Evolutionary conservation across 2,888 invertebrate genomes (phyloP), one percentile per base, ranked within the genome.

Genomic region (Subacronicta megacephala): DNA sequence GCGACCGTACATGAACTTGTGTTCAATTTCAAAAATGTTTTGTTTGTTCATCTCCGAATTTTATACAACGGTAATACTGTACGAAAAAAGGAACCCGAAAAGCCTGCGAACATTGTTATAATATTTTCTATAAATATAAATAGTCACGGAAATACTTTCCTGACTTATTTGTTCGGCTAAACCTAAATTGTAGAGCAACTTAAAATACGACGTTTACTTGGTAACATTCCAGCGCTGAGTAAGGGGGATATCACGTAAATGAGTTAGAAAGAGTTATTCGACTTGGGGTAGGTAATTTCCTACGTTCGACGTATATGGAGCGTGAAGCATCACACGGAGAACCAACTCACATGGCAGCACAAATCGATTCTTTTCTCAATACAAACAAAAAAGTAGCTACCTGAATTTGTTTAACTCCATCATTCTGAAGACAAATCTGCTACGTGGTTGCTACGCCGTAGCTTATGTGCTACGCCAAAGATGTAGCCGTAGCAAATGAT

Each of bases 231-330:
- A 63, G 60, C 74, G 68, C 49, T 57, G 59, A 72, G 74, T 80
- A 77, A 81, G 76, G 68, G 74, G 68, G 73, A 80, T 78, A 78
- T 81, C 79, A 80, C 65, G 69, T 77, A 78, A 84, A 85, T 82
- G 81, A 83, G 84, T 83, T 79, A 82, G 80, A 78, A 82, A 83
- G 83, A 83, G 81, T 85, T 84, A 85, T 82, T 78, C 58, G 75
- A 70, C 75, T 73, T 67, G 64, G 67, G 65, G 64, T 68, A 72
- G 78, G 78, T 79, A 81, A 79, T 79, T 78, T 78, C 59, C 64
- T 71, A 71, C 69, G 77, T 74, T 76, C 70, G 68, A 58, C 68
- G 74, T 76, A 78, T 78, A 82, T 80, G 79, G 73, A 72, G 72
- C 81, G 81, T 81, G 78, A 82, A 78, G 64, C 63, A 58, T 62